These are phyloP conservation scores for Eremobia ochroleuca DNA, from an alignment of 2,888 invertebrate genomes.

Conservation along the genomic window DNA sequence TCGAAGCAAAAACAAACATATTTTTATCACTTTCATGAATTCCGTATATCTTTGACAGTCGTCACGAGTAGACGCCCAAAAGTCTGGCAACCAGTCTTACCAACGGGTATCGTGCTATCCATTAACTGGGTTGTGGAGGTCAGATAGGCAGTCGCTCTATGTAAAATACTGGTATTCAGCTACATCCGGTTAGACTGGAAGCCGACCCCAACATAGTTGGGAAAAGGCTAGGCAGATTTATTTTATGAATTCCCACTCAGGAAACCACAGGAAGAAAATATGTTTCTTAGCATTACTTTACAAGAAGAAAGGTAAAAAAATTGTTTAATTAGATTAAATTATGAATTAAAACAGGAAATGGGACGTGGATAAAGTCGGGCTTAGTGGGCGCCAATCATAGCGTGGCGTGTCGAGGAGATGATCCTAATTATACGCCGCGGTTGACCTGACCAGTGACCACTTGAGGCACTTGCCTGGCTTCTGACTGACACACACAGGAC, in stretches of 20 bases:
- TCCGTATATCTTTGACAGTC: not conserved
- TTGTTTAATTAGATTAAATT: slow-evolving; percentile 22
- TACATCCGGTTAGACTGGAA: not conserved
- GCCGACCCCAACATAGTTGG: not conserved
- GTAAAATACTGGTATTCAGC: not conserved
- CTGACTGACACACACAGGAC: not conserved
- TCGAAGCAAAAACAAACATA: not conserved
- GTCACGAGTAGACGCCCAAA: not conserved
- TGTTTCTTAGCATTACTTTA: not conserved
- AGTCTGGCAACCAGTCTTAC: not conserved
- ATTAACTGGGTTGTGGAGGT: not conserved
- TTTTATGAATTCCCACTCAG: not conserved
- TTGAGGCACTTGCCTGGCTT: slow-evolving; percentile 68
- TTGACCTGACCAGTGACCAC: slow-evolving; percentile 71
- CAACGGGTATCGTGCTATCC: not conserved
- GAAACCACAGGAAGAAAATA: not conserved
- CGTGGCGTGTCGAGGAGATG: slow-evolving; percentile 57
- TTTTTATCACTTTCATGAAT: not conserved
- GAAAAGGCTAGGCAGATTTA: not conserved
- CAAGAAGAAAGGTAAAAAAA: not conserved
- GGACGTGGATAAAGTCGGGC: slow-evolving; percentile 37
- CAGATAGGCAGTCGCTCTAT: no score
- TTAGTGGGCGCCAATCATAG: slow-evolving; percentile 54
- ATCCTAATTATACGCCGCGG: slow-evolving; percentile 65
- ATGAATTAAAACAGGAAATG: slow-evolving; percentile 47